Conservation (phyloP, 2,797 vertebrate species). For the Erithacus rubecula region DNA sequence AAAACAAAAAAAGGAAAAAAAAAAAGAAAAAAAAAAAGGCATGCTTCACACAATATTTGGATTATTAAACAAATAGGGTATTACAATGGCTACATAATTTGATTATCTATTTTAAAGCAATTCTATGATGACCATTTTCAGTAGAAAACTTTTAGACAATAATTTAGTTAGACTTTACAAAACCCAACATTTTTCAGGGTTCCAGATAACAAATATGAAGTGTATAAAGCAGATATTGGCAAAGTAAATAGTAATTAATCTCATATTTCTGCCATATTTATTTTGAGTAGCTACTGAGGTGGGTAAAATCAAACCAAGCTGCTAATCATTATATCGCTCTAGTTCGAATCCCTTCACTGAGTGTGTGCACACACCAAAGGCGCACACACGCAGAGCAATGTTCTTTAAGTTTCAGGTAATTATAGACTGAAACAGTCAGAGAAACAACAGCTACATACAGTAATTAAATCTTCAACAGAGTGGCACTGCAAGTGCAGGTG, state of each 20-base stretch:
- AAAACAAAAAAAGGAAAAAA: too few species aligned
- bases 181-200: background rate
- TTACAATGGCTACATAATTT: background rate
- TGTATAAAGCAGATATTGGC: background rate
- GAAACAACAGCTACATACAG: background rate
- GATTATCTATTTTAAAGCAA: background rate
- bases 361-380: accelerated
- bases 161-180: background rate
- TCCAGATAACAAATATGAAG: background rate
- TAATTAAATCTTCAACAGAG: background rate
- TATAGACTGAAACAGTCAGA: background rate
- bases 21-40: too few species aligned
- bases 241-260: background rate
- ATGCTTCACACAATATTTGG: background rate
- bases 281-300: background rate
- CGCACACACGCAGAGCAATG: background rate
- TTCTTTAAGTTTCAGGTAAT: constrained; percentile 2
- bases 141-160: background rate
- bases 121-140: background rate
- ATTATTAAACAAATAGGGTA: background rate
- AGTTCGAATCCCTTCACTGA: background rate
- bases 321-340: background rate
- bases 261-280: background rate
- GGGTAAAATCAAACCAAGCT: background rate
- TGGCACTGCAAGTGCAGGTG: background rate